phyloP scores from a whole-genome alignment of 2,888 invertebrate genomes.

The Endotricha flammealis region DNA sequence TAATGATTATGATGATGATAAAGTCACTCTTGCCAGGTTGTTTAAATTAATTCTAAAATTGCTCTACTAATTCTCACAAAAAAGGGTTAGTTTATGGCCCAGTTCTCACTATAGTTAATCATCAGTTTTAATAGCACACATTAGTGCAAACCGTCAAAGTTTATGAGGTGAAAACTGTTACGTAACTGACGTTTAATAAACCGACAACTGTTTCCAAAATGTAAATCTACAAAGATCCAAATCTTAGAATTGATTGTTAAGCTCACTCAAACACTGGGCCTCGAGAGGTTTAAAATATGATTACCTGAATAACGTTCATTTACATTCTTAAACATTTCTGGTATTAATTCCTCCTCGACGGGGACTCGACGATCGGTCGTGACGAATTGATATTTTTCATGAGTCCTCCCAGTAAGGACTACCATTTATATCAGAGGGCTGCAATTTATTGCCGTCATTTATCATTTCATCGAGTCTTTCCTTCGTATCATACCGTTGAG shows the following conservation, averaged over 20 bases:
- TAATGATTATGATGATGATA: no score
- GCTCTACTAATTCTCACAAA: no score
- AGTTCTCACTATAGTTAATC: no score
- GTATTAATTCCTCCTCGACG: conserved; percentile 43
- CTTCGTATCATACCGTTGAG: conserved; percentile 28
- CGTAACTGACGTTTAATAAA: no score
- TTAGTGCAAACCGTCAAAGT: no score
- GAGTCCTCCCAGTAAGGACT: conserved; percentile 48
- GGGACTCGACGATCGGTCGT: conserved; percentile 41
- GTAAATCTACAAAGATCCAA: conserved; percentile 2
- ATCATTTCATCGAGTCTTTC: conserved; percentile 59
- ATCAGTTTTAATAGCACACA: no score
- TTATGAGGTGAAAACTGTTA: no score
- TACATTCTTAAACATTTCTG: conserved; percentile 31
- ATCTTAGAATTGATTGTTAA: conserved; percentile 24
- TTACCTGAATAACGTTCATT: conserved; percentile 31
- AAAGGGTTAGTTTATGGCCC: no score
- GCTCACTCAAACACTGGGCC: conserved; percentile 19
- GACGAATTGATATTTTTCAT: conserved; percentile 68
- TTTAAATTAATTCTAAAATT: no score
- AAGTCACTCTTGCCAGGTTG: no score
- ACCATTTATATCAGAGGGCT: conserved; percentile 58
- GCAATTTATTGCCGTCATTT: conserved; percentile 63
- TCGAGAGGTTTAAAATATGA: conserved; percentile 30
- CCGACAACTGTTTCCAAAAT: no score